A percentile compares a stretch with the other conserved stretches of the same genome.
Conservation (phyloP, 1,140 invertebrate species). For the Pemphigus obesinymphae region DNA sequence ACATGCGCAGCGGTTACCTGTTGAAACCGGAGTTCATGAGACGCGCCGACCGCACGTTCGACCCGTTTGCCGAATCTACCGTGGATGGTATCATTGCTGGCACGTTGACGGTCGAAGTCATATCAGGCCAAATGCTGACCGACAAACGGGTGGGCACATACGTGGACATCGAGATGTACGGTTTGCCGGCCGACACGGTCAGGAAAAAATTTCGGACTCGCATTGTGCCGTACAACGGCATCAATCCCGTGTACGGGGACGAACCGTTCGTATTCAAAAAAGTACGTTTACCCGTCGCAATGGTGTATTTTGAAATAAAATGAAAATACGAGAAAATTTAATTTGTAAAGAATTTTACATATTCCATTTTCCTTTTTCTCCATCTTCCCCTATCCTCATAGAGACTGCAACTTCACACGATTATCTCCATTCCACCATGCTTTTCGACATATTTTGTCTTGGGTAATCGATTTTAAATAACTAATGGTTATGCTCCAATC, state of each 20-base stretch:
- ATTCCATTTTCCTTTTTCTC: too few relatives aligned
- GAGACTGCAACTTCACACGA: too few relatives aligned
- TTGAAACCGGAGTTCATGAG: conserved; percentile 99
- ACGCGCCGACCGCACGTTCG: conserved; percentile 84
- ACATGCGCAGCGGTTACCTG: conserved; percentile 90
- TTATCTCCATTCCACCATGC: too few relatives aligned
- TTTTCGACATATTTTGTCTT: too few relatives aligned
- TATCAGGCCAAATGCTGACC: conserved; percentile 88
- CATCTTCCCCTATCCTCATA: too few relatives aligned
- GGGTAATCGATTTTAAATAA: too few relatives aligned
- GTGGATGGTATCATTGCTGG: conserved; percentile 99
- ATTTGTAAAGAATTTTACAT: too few relatives aligned
- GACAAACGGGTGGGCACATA: conserved; percentile 95
- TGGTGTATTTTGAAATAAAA: too few relatives aligned
- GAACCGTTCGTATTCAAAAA: conserved; percentile 98
- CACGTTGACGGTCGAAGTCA: conserved; percentile 84
- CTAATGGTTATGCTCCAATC: too few relatives aligned
- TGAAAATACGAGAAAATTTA: too few relatives aligned
- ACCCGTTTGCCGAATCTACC: conserved; percentile 97
- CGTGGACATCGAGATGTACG: conserved; percentile 99
- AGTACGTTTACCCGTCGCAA: conserved; percentile 55
- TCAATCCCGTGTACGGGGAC: conserved; percentile 90
- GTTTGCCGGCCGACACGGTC: conserved; percentile 95
- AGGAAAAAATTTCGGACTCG: conserved; percentile 93
- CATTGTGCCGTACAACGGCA: conserved; percentile 89